Conservation (phyloP, 2,113 vertebrate species). For the Enhydra lutris region DNA sequence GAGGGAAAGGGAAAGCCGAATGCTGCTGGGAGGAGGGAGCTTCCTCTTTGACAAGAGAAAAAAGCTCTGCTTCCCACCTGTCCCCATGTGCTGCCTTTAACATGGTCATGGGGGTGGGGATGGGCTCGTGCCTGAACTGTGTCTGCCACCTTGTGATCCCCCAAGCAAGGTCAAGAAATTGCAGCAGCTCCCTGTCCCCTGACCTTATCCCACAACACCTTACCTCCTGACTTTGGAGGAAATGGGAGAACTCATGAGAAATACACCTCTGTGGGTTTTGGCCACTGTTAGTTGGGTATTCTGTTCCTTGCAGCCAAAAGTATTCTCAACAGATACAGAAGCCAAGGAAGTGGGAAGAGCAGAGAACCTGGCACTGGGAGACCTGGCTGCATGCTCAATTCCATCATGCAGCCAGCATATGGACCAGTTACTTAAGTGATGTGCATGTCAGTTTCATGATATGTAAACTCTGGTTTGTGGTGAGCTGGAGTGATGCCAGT, state of each 20-base stretch:
- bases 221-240: not conserved
- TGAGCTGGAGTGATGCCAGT: not conserved
- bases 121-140: accelerated
- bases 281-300: not conserved
- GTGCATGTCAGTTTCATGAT: not conserved
- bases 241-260: not conserved
- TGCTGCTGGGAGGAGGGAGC: too few species aligned
- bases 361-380: not conserved
- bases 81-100: accelerated
- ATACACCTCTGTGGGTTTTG: accelerated
- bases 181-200: not conserved
- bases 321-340: not conserved
- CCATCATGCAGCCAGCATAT: accelerated
- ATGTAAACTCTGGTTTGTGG: accelerated
- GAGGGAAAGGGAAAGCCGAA: not conserved
- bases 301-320: not conserved
- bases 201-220: not conserved
- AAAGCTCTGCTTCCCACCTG: not conserved
- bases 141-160: not conserved
- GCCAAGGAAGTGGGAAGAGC: not conserved
- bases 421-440: not conserved
- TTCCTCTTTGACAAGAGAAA: not conserved
- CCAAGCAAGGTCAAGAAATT: not conserved
- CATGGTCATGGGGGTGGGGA: accelerated
- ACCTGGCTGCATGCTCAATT: not conserved